Evolutionary conservation across 2,888 invertebrate genomes (phyloP).

Genomic region (Eutolmus rufibarbis): DNA sequence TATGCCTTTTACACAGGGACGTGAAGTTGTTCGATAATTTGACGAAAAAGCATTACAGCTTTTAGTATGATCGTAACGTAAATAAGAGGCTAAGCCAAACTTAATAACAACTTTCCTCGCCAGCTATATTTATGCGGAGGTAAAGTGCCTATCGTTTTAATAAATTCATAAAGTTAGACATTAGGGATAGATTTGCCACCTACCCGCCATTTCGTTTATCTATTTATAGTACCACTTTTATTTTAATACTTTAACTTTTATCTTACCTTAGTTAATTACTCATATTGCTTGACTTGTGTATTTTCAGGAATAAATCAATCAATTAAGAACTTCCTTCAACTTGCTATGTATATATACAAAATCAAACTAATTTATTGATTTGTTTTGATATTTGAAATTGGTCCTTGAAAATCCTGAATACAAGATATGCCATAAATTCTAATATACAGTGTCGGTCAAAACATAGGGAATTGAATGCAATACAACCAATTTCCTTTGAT

Average conservation of each 20-base stretch:
- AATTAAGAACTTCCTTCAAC: too few species aligned
- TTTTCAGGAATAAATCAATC: too few species aligned
- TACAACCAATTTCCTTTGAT: too few species aligned
- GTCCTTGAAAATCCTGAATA: too few species aligned
- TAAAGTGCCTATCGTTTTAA: background rate
- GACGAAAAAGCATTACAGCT: background rate
- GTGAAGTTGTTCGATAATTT: background rate
- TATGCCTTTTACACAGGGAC: background rate
- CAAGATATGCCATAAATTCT: too few species aligned
- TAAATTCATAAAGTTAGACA: background rate
- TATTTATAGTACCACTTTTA: background rate
- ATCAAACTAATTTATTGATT: too few species aligned
- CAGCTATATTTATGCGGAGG: background rate
- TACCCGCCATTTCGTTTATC: background rate
- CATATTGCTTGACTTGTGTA: too few species aligned
- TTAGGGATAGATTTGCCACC: background rate
- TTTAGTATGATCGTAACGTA: background rate
- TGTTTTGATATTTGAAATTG: too few species aligned
- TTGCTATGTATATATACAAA: too few species aligned
- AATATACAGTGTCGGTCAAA: too few species aligned
- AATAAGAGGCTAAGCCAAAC: background rate
- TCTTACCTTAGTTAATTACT: too few species aligned
- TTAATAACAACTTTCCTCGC: background rate
- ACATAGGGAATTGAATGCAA: too few species aligned
- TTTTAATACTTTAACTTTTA: background rate